Base-by-base conservation (phyloP, 2,113 vertebrate genomes). In the Tringa solitaria region DNA sequence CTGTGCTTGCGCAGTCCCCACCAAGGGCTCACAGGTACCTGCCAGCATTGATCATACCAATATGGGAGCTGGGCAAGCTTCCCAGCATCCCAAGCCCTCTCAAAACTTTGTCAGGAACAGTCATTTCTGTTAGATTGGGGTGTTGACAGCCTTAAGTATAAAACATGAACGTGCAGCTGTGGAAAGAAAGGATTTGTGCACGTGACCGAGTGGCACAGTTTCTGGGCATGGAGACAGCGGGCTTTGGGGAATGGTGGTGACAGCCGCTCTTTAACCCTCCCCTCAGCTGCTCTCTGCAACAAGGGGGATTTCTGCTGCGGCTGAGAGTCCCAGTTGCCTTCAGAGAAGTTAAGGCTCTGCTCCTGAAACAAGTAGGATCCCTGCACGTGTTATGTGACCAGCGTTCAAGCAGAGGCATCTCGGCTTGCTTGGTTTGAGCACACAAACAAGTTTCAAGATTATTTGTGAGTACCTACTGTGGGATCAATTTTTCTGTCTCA, bases 191-290 rank as follows among this genome's bases (percentile, higher is more conserved):
- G 69, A 32, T 60, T 70, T 77, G 48, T 63, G n/a, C 26, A 8
- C 1, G 6, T 59, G 26, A 50, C 28, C 0, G 0, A 45, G 27
- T 11, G 27, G 37, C 26, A 18, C 26, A 1, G 35, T 26, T 84
- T 77, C 73, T 69, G 64, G 21, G 48, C 48, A 26, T 6, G 32
- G 37, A 65, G 57, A 63, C n/a, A 27, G 67, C 0, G 0, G 32
- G 20, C 21, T 73, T 54, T 64, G 73, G 39, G 39, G 21, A 78
- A 28, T 12, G 65, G 4, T 70, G 79, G 18, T 85, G 61, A 75
- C 61, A 88, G 37, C 37, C 3, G 0, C 50, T 82, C 45, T 50
- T 54, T 77, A 74, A 32, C 59, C 68, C 45, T 87, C 65, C 63
- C 41, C 72, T 50, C 21, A 77, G 24, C n/a, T 95, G 43, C 60